Conservation (phyloP, 2,113 vertebrate genomes). For the Chauna torquata region DNA sequence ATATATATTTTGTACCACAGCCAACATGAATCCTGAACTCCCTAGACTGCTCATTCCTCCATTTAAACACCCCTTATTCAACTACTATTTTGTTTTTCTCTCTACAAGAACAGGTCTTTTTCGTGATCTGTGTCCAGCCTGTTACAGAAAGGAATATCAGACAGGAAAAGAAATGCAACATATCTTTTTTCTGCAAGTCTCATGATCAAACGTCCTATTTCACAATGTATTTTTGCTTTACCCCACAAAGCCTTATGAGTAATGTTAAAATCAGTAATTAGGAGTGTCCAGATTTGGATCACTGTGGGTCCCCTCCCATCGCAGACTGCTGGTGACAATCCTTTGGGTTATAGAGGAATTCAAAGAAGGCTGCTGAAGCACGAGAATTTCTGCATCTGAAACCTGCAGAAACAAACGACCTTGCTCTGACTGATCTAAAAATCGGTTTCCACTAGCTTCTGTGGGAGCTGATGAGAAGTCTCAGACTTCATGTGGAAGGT, state of each 20-base stretch:
- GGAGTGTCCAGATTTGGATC: background rate
- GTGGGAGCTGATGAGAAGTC: background rate
- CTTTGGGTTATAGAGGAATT: background rate
- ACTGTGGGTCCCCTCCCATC: background rate
- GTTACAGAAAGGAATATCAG: background rate
- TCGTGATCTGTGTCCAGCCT: background rate
- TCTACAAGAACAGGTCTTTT: background rate
- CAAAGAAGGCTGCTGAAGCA: background rate
- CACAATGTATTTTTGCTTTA: background rate
- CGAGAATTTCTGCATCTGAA: background rate
- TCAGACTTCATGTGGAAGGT: background rate
- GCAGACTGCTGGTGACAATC: background rate
- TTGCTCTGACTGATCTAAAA: background rate
- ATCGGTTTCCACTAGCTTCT: background rate
- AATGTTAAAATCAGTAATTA: background rate
- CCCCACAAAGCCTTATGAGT: background rate
- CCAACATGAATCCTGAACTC: background rate
- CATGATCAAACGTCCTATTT: background rate
- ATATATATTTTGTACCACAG: background rate
- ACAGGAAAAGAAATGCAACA: background rate
- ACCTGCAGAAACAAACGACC: background rate
- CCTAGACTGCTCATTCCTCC: background rate
- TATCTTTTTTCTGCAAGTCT: background rate
- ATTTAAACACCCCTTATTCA: background rate
- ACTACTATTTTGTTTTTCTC: background rate